These are phyloP conservation scores for Etheostoma cragini DNA, from an alignment of 2,113 vertebrate species.

Conservation along the genomic window DNA sequence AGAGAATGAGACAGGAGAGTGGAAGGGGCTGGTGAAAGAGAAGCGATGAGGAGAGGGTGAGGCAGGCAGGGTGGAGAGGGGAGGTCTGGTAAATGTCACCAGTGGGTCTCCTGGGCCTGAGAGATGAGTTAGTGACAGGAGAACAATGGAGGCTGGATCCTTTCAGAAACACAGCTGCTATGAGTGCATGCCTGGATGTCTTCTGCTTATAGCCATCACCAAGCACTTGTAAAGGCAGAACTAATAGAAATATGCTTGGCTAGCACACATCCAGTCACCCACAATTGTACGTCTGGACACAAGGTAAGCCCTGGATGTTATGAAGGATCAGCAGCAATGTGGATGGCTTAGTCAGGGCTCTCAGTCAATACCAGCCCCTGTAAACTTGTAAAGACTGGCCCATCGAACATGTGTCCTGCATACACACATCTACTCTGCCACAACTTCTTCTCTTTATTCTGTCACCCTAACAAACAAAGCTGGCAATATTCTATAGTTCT, in stretches of 20 bases:
- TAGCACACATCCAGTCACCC: constrained; percentile 12
- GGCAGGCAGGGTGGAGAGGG: constrained; percentile 8
- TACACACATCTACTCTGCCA: constrained; percentile 17
- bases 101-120: constrained; percentile 78
- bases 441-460: constrained; percentile 3
- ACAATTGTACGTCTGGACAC: constrained; percentile 18
- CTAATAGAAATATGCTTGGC: constrained; percentile 15
- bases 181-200: constrained; percentile 60
- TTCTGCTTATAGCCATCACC: constrained; percentile 45
- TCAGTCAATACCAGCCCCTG: constrained; percentile 54
- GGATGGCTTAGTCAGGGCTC: constrained; percentile 60
- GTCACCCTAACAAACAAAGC: constrained; percentile 5
- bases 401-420: constrained; percentile 9
- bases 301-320: constrained; percentile 47
- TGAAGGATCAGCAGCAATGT: constrained; percentile 51
- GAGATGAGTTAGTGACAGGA: constrained; percentile 79
- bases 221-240: constrained; percentile 44
- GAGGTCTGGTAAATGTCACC: constrained; percentile 81
- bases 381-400: constrained; percentile 28
- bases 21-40: constrained; percentile 35
- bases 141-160: constrained; percentile 80
- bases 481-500: neutral
- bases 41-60: constrained; percentile 34
- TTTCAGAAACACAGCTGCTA: constrained; percentile 76
- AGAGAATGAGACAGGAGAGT: constrained; percentile 56